A percentile compares a stretch with the other conserved stretches of the same genome.
phyloP scores from a whole-genome alignment of 1,140 invertebrate genomes.

The Drosophila micromelanica region DNA sequence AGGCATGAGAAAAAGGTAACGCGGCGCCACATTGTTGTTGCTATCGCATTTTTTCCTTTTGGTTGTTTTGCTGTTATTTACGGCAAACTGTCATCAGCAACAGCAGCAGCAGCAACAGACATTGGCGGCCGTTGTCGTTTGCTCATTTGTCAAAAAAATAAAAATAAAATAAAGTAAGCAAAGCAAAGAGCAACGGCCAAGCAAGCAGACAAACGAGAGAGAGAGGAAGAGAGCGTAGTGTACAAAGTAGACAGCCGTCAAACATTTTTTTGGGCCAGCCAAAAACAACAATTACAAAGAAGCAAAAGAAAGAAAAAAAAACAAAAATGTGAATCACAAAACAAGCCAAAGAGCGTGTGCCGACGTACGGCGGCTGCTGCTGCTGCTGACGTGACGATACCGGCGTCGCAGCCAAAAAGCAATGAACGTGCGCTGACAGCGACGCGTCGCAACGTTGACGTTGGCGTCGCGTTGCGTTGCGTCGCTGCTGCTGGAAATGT shows the following conservation, averaged over 20 bases:
- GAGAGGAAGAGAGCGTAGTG: constrained; percentile 10
- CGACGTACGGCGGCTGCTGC: constrained; percentile 14
- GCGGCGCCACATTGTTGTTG: constrained; percentile 21
- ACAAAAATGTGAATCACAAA: constrained; percentile 27
- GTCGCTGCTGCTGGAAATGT: constrained; percentile 17
- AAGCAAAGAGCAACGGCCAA: constrained; percentile 34
- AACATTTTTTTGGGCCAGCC: constrained; percentile 13
- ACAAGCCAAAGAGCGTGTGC: constrained; percentile 26
- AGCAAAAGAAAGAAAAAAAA: constrained; percentile 10
- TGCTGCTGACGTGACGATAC: constrained; percentile 20
- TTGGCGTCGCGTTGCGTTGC: constrained; percentile 1
- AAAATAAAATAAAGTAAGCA: neutral
- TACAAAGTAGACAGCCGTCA: constrained; percentile 23
- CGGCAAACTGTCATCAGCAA: constrained; percentile 41
- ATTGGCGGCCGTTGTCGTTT: constrained; percentile 34
- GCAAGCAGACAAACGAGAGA: constrained; percentile 4
- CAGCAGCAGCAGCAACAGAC: constrained; percentile 29
- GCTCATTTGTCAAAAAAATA: constrained; percentile 38
- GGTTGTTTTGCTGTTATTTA: constrained; percentile 25
- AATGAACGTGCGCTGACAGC: constrained; percentile 17
- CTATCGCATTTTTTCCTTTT: constrained; percentile 13
- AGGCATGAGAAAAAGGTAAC: constrained; percentile 1
- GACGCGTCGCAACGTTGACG: neutral
- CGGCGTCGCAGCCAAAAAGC: constrained; percentile 15
- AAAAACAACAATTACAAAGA: constrained; percentile 8